Evolutionary conservation across 37 sponge, comb jelly and placozoan species (phyloP), one percentile per base, ranked within the genome.

Genomic region (Crambe crambe): DNA sequence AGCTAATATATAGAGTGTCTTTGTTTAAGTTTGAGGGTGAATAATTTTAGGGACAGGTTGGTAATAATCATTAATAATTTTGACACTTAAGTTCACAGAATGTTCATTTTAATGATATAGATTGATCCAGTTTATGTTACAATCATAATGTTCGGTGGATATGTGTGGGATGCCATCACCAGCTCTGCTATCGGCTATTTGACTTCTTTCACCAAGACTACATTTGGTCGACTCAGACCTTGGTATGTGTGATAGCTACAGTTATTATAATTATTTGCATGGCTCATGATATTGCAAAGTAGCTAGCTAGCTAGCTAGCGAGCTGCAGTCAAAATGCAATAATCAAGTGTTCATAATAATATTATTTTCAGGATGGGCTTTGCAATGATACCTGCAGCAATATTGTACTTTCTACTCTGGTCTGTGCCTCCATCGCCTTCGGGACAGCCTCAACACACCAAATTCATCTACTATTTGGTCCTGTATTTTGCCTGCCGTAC

Each of bases 131-230:
- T 64, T 21, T 95, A 89, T 72, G 96, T 87, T 40, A 73, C 88
- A 18, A 42, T 92, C 47, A 90, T 95, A 32, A 89, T 95, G 73
- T 92, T 95, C 39, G 31, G 66, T 47, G 96, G 96, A 4, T 42
- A 89, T 34, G 88, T 86, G 31, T 95, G 96, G 96, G 96, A 95
- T 59, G 92, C 93, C 64, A 70, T 95, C 10, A 92, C 96, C 37
- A 93, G 92, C 37, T 93, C 96, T 27, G 20, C 83, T 8, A 68
- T 92, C 21, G 96, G 96, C 9, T 92, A 87, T 47, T 79, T 95
- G 18, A 76, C 79, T 64, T 81, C 58, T 26, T 30, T 73, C 27
- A 94, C 91, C 0, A 86, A 75, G 59, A 90, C 92, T 20, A 70
- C 76, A 68, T 58, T 86, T 68, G 94, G 94, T 1, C 72, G 89